Base-by-base conservation (phyloP, 2,113 vertebrate species). In the Lota lota region DNA sequence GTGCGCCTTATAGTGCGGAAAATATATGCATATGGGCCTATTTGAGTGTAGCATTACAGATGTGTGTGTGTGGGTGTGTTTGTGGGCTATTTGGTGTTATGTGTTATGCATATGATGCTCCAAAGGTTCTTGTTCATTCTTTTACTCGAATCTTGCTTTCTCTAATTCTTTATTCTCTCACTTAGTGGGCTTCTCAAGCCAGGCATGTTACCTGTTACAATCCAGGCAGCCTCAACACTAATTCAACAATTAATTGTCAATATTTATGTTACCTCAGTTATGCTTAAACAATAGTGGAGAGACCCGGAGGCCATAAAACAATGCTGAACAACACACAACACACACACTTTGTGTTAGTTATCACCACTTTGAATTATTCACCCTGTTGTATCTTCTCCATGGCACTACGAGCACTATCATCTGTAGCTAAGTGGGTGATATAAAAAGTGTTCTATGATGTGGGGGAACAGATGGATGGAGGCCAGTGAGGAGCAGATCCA, bases 351-450 rank as follows among this genome's bases (percentile, higher is more conserved):
- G 19, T 7, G 54, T 50, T 47, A 59, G 12, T 28, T 72, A 61
- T 70, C 75, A 58, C 68, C 15, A 0, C 40, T 58, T 71, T 77
- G 19, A 82, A 86, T 85, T 70, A 84, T 84, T 81, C 61, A 51
- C 66, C 17, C n/a, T 28, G 22, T 79, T 83, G 76, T 60, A 82
- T 77, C 65, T 74, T 69, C 70, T 75, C 56, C 66, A 15, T 68
- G 63, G 69, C 66, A 70, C 59, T 67, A 77, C 50, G 67, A 64
- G 65, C 22, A 61, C 70, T 66, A 83, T 72, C 82, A 77, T 79
- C 69, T 74, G 67, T 75, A 77, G 28, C 56, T 22, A 20, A 73
- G 63, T 68, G 62, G 64, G 63, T 72, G 53, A 65, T 60, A 21
- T 28, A 62, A 64, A 64, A 64, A 63, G 66, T 58, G 40, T 14